Percentiles rank a stretch among this genome's conserved stretches.
phyloP scores from a whole-genome alignment of 2,888 invertebrate species.

The Heliconius aoede region DNA sequence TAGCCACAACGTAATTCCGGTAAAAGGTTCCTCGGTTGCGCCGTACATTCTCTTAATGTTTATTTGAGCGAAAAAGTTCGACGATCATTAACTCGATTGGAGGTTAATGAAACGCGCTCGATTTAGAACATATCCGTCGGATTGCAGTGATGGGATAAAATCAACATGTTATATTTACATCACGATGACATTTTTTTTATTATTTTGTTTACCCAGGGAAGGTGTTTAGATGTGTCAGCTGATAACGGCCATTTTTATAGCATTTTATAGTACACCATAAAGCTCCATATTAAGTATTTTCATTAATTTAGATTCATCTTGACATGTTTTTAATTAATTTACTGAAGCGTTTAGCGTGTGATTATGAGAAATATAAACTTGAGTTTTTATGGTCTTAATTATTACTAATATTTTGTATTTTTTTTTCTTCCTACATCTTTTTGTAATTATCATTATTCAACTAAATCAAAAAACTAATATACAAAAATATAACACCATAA shows the following conservation, averaged over 20 bases:
- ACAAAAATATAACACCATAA: constrained; percentile 32
- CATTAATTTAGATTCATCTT: constrained; percentile 9
- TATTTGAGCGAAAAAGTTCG: constrained; percentile 80
- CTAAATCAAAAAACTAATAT: too few species aligned
- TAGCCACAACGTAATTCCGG: constrained; percentile 74
- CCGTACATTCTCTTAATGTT: constrained; percentile 76
- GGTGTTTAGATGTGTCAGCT: constrained; percentile 29
- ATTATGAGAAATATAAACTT: too few species aligned
- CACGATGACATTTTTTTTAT: constrained; percentile 28
- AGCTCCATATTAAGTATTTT: constrained; percentile 9
- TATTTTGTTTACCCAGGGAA: constrained; percentile 29
- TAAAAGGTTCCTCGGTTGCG: constrained; percentile 71
- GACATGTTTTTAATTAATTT: constrained; percentile 11
- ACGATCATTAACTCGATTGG: constrained; percentile 76
- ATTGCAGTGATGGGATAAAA: constrained; percentile 26
- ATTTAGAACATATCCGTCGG: constrained; percentile 62
- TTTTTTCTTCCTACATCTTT: too few species aligned
- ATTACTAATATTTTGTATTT: too few species aligned
- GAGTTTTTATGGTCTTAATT: too few species aligned
- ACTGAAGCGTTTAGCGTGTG: neutral
- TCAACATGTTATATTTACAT: constrained; percentile 16
- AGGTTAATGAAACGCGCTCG: constrained; percentile 70
- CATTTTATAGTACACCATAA: constrained; percentile 2
- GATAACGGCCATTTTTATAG: constrained; percentile 30
- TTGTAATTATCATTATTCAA: too few species aligned